These are phyloP conservation scores for Callithrix jacchus DNA, from an alignment of 2,113 vertebrate genomes.

Conservation along the genomic window DNA sequence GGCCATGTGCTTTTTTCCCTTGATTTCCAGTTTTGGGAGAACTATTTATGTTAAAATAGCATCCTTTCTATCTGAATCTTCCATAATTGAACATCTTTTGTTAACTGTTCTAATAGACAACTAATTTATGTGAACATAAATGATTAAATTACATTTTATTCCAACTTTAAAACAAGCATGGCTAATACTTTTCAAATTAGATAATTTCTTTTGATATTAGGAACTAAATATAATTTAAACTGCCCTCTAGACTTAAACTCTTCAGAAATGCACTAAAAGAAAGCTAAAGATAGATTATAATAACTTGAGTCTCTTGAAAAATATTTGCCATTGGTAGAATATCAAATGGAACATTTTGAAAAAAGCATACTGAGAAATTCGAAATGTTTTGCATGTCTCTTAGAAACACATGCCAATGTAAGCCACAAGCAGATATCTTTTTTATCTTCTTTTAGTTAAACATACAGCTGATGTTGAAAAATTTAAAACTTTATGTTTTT, in stretches of 20 bases:
- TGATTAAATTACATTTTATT: constrained; percentile 43
- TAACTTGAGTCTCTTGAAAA: not conserved
- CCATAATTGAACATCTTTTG: constrained; percentile 63
- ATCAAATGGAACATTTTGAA: not conserved
- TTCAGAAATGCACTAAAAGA: constrained; percentile 1
- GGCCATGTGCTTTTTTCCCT: not conserved
- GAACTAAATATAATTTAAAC: not conserved
- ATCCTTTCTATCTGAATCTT: constrained; percentile 45
- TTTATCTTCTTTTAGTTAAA: not conserved
- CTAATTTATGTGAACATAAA: constrained; percentile 57
- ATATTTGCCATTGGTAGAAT: not conserved
- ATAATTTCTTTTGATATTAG: constrained; percentile 14
- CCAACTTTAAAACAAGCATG: constrained; percentile 7
- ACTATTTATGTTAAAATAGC: constrained; percentile 47
- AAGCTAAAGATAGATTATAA: not conserved
- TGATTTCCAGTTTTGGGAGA: constrained; percentile 55
- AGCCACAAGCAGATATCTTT: not conserved
- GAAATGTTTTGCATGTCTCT: not conserved
- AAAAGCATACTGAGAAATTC: not conserved
- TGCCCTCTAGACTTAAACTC: not conserved
- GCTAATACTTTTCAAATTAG: not conserved
- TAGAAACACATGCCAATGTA: not conserved
- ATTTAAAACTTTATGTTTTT: not conserved
- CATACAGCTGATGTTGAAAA: not conserved
- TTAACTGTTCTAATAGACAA: constrained; percentile 54